These are phyloP conservation scores for Holacanthella duospinosa DNA, from an alignment of 2,888 invertebrate species.

Conservation along the genomic window DNA sequence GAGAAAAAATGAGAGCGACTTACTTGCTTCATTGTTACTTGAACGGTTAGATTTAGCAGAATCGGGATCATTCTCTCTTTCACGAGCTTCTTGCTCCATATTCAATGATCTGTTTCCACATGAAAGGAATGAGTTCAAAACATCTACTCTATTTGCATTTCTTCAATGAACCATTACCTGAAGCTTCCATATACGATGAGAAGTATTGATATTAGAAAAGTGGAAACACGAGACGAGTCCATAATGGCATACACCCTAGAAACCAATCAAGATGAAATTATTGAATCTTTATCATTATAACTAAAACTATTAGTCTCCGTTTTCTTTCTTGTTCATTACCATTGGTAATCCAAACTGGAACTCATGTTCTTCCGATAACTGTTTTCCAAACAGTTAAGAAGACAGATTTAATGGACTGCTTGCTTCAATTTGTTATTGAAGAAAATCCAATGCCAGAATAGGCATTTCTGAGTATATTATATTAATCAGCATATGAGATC, in stretches of 20 bases:
- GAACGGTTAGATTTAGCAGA: conserved; percentile 56
- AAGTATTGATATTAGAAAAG: conserved; percentile 92
- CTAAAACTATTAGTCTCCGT: no score
- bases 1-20: no score
- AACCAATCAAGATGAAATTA: conserved; percentile 20
- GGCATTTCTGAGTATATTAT: no score
- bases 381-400: no score
- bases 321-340: no score
- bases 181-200: conserved; percentile 96
- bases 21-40: conserved; percentile 47
- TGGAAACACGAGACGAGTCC: conserved; percentile 94
- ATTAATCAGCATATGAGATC: no score
- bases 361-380: no score
- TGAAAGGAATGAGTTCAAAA: conserved; percentile 27
- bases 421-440: no score
- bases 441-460: no score
- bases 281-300: neutral
- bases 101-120: conserved; percentile 86
- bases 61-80: conserved; percentile 64
- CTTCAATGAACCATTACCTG: conserved; percentile 43
- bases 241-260: conserved; percentile 85
- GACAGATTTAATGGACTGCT: no score
- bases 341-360: conserved; percentile 4
- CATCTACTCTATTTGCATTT: neutral
- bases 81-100: conserved; percentile 88